Conservation (phyloP, 2,888 invertebrate species). For the Onthophagus sagittarius region DNA sequence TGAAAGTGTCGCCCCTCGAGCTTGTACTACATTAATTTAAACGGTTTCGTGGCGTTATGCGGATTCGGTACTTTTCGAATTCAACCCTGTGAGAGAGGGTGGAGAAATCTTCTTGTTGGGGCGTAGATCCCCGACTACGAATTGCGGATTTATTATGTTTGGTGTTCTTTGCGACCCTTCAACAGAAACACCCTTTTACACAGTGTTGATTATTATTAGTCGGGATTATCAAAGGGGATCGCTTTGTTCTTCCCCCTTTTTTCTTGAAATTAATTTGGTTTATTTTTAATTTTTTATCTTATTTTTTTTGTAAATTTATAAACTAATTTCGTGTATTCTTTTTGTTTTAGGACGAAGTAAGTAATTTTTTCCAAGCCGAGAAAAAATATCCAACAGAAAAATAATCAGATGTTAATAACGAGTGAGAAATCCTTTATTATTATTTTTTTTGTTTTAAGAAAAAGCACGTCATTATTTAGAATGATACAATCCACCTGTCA, state of each 20-base stretch:
- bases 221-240: neutral
- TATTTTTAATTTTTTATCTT: constrained; percentile 21
- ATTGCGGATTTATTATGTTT: constrained; percentile 19
- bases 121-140: constrained; percentile 2
- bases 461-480: neutral
- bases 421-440: constrained; percentile 20
- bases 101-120: constrained; percentile 3
- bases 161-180: neutral
- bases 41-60: constrained; percentile 29
- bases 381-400: neutral
- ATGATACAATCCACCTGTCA: neutral
- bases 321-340: constrained; percentile 45
- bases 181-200: neutral
- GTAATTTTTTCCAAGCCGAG: constrained; percentile 33
- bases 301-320: constrained; percentile 12
- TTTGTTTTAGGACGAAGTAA: constrained; percentile 53
- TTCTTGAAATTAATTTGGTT: neutral
- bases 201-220: neutral
- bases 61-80: constrained; percentile 27
- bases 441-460: neutral
- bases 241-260: neutral
- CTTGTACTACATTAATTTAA: constrained; percentile 41
- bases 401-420: neutral
- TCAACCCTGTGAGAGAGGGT: constrained; percentile 17
- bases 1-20: constrained; percentile 41